These are phyloP conservation scores for Pelobates cultripes DNA, from an alignment of 2,797 vertebrate genomes.

Conservation along the genomic window DNA sequence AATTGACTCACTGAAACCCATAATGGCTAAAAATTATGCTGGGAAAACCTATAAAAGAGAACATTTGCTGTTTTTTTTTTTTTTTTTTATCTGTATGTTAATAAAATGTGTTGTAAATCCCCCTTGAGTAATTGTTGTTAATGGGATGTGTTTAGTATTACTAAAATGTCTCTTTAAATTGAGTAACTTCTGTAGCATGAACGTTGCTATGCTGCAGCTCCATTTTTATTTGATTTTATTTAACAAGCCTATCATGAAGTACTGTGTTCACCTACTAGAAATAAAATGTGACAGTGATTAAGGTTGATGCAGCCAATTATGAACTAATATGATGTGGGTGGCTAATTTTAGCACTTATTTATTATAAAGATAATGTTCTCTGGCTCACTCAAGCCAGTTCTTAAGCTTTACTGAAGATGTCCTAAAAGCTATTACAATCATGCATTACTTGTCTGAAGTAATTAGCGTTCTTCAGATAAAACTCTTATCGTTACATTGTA, in stretches of 20 bases:
- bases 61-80: too few relatives aligned
- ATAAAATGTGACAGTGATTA: constrained; percentile 17
- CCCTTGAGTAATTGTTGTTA: too few relatives aligned
- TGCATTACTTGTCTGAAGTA: constrained; percentile 45
- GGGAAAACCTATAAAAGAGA: too few relatives aligned
- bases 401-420: constrained; percentile 16
- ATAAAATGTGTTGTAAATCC: too few relatives aligned
- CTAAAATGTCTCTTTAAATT: too few relatives aligned
- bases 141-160: too few relatives aligned
- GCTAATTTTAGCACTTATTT: constrained; percentile 28
- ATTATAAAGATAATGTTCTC: constrained; percentile 20
- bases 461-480: constrained; percentile 40
- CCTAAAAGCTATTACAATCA: constrained; percentile 32
- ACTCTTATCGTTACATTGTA: constrained; percentile 10
- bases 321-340: not conserved
- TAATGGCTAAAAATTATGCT: too few relatives aligned
- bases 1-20: too few relatives aligned
- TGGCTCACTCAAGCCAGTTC: constrained; percentile 17
- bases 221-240: not conserved
- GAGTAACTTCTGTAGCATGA: too few relatives aligned
- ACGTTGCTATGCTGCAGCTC: too few relatives aligned
- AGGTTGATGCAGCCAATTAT: constrained; percentile 24
- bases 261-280: constrained; percentile 1
- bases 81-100: too few relatives aligned
- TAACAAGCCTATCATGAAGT: not conserved